phyloP scores from a whole-genome alignment of 2,888 invertebrate genomes.

The Diaprepes abbreviatus region DNA sequence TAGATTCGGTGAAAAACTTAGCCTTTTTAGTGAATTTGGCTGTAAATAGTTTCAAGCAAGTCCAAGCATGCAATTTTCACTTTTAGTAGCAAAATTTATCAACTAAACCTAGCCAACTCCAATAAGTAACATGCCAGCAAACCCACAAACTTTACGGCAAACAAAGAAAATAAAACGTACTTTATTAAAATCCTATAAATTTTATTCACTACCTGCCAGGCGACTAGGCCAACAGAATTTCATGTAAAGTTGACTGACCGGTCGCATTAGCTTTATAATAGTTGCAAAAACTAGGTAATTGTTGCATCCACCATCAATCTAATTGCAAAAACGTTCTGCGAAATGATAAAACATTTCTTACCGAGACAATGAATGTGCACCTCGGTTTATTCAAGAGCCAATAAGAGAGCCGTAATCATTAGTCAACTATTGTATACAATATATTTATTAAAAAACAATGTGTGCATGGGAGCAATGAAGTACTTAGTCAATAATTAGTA shows the following conservation, averaged over 20 bases:
- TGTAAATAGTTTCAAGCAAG: too few relatives aligned
- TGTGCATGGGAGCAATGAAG: not conserved
- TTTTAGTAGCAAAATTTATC: too few relatives aligned
- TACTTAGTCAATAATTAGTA: not conserved
- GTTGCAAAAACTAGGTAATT: slow-evolving; percentile 1
- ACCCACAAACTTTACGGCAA: not conserved
- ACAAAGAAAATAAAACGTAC: slow-evolving; percentile 15
- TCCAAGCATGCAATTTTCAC: too few relatives aligned
- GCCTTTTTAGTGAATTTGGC: too few relatives aligned
- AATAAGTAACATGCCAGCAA: not conserved
- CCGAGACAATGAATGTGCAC: not conserved
- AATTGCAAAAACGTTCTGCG: not conserved
- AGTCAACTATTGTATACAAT: not conserved
- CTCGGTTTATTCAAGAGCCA: not conserved
- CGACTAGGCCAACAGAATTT: slow-evolving; percentile 4
- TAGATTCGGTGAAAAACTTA: too few relatives aligned
- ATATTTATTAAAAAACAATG: slow-evolving; percentile 7
- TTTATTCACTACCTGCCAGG: slow-evolving; percentile 1
- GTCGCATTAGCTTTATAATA: slow-evolving; percentile 11
- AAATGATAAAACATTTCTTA: not conserved
- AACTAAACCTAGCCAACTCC: not conserved
- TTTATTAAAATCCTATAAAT: slow-evolving; percentile 11
- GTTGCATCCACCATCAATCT: slow-evolving; percentile 4
- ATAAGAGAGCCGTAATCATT: not conserved
- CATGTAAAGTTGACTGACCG: slow-evolving; percentile 26